Conservation (phyloP, 2,797 vertebrate species). For the Crax fasciolata region DNA sequence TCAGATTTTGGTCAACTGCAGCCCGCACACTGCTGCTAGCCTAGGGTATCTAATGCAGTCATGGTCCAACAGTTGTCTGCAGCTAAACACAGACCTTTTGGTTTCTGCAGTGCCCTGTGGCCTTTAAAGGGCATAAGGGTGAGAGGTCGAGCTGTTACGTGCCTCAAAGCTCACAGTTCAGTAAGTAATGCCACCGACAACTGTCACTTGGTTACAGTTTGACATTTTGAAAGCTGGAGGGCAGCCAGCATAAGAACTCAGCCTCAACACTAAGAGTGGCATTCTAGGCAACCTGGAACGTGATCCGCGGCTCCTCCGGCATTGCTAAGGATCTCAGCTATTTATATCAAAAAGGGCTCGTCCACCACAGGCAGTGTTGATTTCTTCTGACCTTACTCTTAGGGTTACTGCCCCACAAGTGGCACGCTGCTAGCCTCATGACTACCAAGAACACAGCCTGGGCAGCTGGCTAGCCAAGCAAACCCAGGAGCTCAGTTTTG, state of each 20-base stretch:
- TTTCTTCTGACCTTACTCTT: slow-evolving; percentile 61
- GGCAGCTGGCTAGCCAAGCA: not conserved
- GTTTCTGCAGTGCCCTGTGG: not conserved
- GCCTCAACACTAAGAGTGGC: not conserved
- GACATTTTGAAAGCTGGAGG: slow-evolving; percentile 67
- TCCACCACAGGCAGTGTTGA: not conserved
- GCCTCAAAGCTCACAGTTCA: not conserved
- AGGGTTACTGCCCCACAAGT: not conserved
- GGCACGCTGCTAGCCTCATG: not conserved
- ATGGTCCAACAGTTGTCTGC: not conserved
- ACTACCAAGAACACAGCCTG: not conserved
- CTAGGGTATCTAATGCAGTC: not conserved
- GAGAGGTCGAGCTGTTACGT: not conserved
- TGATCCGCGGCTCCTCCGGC: slow-evolving; percentile 10
- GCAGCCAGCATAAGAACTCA: not conserved
- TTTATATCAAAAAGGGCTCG: slow-evolving; percentile 43
- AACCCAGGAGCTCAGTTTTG: not conserved
- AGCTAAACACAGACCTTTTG: not conserved
- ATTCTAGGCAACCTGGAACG: slow-evolving; percentile 56
- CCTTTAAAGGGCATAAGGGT: slow-evolving; percentile 35
- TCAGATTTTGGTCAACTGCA: not conserved
- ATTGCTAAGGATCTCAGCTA: slow-evolving; percentile 22
- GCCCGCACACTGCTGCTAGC: not conserved
- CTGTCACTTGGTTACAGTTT: slow-evolving; percentile 6
- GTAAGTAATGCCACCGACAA: slow-evolving; percentile 40